A percentile compares a stretch with the other conserved stretches of the same genome.
phyloP scores from a whole-genome alignment of 2,797 vertebrate species.

The Arctocebus calabarensis region DNA sequence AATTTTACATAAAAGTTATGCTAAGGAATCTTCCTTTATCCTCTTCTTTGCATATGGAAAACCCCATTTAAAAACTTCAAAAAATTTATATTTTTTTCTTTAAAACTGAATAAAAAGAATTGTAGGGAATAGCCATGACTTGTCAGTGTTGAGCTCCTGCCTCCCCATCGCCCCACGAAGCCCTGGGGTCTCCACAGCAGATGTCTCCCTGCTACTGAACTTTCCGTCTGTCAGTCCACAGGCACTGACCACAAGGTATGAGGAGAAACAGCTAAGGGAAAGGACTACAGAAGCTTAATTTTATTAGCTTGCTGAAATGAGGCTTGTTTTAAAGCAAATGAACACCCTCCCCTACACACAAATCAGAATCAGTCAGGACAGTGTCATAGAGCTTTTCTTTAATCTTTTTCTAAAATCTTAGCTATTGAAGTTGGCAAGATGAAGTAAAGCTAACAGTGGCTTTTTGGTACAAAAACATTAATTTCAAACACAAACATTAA shows the following conservation, averaged over 20 bases:
- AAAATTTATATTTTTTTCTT: not conserved
- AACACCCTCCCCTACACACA: not conserved
- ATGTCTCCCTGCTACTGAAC: not conserved
- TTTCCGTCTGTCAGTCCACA: not conserved
- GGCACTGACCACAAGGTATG: not conserved
- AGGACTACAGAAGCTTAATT: not conserved
- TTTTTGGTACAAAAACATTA: conserved; percentile 21
- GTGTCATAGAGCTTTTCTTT: not conserved
- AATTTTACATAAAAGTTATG: not conserved
- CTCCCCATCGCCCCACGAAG: not conserved
- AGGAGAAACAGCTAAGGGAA: not conserved
- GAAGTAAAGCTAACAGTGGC: not conserved
- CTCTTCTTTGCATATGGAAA: not conserved
- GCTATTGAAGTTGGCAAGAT: conserved; percentile 17
- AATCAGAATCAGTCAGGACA: not conserved
- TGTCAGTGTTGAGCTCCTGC: not conserved
- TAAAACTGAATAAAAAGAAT: not conserved
- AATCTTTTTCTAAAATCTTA: conserved; percentile 50
- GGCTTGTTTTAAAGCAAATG: not conserved
- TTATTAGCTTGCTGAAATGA: not conserved
- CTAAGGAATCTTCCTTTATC: not conserved
- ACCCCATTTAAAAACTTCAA: not conserved
- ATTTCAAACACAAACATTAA: conserved; percentile 37
- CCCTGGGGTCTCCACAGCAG: not conserved
- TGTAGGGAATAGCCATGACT: not conserved